These are phyloP conservation scores for Drosophila borborema DNA, from an alignment of 2,888 invertebrate genomes.

Conservation along the genomic window DNA sequence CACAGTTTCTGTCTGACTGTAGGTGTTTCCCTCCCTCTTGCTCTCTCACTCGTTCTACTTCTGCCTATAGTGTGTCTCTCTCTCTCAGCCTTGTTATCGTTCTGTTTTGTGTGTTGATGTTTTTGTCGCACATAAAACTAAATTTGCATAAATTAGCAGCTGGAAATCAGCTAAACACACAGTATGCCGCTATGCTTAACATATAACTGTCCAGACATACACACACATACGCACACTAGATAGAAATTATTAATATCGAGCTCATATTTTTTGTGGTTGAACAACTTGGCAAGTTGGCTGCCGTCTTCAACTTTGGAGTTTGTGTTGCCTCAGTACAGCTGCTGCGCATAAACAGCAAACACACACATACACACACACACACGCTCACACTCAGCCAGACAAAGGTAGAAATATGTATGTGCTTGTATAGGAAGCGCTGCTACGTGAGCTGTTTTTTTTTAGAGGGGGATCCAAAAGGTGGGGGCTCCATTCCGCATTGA, in stretches of 20 bases:
- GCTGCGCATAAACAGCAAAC: slow-evolving; percentile 72
- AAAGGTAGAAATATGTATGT: slow-evolving; percentile 14
- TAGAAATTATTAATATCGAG: slow-evolving; percentile 83
- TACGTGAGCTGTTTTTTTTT: slow-evolving; percentile 53
- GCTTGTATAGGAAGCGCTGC: slow-evolving; percentile 57
- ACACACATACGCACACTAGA: slow-evolving; percentile 48
- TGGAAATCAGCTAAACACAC: slow-evolving; percentile 70
- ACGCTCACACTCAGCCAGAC: slow-evolving; percentile 9
- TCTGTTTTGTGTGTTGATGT: slow-evolving; percentile 12
- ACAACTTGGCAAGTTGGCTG: slow-evolving; percentile 69
- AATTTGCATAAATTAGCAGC: slow-evolving; percentile 78
- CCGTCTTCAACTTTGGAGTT: slow-evolving; percentile 55
- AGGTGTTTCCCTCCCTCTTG: slow-evolving; percentile 16
- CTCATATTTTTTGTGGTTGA: slow-evolving; percentile 77
- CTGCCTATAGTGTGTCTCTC: too few species aligned
- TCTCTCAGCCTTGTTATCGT: not conserved
- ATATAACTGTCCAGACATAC: slow-evolving; percentile 26
- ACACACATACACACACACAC: slow-evolving; percentile 36
- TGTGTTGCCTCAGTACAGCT: slow-evolving; percentile 71
- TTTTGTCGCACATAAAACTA: slow-evolving; percentile 45
- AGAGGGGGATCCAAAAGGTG: slow-evolving; percentile 7
- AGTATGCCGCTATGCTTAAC: slow-evolving; percentile 58
- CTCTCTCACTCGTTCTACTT: not conserved
- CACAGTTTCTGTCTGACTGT: slow-evolving; percentile 22
- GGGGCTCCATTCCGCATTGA: slow-evolving; percentile 60